Evolutionary conservation across 2,888 invertebrate genomes (phyloP).

Genomic region (Aspidapion aeneum): DNA sequence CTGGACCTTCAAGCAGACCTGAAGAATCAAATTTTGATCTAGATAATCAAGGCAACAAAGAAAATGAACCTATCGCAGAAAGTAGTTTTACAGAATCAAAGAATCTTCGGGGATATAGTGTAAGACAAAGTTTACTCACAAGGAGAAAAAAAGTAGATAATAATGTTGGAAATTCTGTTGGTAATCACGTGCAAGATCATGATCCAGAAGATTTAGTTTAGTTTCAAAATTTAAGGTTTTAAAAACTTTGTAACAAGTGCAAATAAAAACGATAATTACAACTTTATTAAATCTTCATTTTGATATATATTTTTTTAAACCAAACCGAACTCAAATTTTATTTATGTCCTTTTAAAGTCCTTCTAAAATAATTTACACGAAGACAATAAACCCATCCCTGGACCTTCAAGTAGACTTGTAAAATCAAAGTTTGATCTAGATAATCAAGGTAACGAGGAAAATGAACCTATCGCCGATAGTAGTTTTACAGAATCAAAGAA

Average conservation of each 20-base stretch:
- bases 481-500: not conserved
- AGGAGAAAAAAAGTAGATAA: not conserved
- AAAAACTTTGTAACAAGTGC: too few species aligned
- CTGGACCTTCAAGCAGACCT: not conserved
- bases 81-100: not conserved
- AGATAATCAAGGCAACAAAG: not conserved
- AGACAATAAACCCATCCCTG: not conserved
- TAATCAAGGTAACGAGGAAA: not conserved
- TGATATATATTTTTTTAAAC: too few species aligned
- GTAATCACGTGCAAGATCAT: not conserved
- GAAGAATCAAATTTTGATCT: not conserved
- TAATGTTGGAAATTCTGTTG: not conserved
- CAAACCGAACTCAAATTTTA: too few species aligned
- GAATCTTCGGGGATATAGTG: not conserved
- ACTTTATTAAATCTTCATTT: too few species aligned
- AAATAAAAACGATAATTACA: too few species aligned
- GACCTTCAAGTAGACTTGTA: not conserved
- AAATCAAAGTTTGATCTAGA: not conserved
- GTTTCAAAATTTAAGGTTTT: too few species aligned
- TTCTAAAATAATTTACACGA: too few species aligned
- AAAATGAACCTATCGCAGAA: not conserved
- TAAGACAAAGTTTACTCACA: not conserved
- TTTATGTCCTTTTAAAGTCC: too few species aligned
- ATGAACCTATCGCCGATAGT: not conserved
- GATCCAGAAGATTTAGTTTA: not conserved